These are phyloP conservation scores for Potamilus streckersoni DNA, from an alignment of 1,140 invertebrate genomes.

Conservation along the genomic window DNA sequence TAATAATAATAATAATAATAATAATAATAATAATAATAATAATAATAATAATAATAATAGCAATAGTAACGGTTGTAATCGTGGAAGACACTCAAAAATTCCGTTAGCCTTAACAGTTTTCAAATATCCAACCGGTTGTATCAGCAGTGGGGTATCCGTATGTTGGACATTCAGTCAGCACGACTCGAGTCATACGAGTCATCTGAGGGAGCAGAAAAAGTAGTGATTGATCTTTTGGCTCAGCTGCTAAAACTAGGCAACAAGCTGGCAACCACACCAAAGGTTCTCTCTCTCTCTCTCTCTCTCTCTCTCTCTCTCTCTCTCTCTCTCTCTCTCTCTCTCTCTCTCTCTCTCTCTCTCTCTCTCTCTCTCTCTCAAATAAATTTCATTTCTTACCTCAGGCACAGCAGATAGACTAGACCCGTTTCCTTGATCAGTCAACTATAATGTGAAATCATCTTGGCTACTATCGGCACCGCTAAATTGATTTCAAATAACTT, in stretches of 20 bases:
- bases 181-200: slow-evolving; percentile 56
- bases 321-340: background rate
- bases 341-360: background rate
- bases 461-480: too few relatives aligned
- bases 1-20: background rate
- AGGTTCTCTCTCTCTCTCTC: slow-evolving; percentile 37
- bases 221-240: slow-evolving; percentile 54
- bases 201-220: slow-evolving; percentile 50
- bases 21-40: background rate
- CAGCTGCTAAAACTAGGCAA: slow-evolving; percentile 60
- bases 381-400: too few relatives aligned
- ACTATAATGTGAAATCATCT: too few relatives aligned
- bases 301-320: background rate
- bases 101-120: slow-evolving; percentile 21
- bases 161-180: slow-evolving; percentile 59
- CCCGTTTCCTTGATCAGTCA: too few relatives aligned
- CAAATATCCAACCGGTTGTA: slow-evolving; percentile 50
- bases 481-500: too few relatives aligned
- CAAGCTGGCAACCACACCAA: slow-evolving; percentile 55
- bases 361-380: background rate
- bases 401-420: too few relatives aligned
- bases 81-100: background rate
- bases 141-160: slow-evolving; percentile 53
- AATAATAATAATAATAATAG: too few relatives aligned
- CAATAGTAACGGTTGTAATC: background rate